Percentiles rank a stretch among this genome's conserved stretches.
Evolutionary conservation across 2,888 invertebrate species (phyloP).

Genomic region (Eucriotettix oculatus): DNA sequence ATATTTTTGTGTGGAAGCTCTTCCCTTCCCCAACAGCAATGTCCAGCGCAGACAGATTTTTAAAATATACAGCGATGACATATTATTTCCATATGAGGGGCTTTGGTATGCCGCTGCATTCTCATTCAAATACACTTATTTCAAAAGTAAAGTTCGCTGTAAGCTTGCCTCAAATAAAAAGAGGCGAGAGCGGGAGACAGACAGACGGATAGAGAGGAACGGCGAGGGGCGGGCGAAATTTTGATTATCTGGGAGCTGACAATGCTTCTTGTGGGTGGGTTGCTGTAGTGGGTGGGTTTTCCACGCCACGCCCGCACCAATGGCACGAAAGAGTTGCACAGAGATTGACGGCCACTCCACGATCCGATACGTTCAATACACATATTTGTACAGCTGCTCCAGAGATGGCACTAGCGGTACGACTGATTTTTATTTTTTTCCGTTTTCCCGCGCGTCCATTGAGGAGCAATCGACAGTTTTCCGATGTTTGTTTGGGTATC

Average conservation of each 20-base stretch:
- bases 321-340: no score
- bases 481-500: not conserved
- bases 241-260: no score
- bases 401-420: not conserved
- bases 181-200: no score
- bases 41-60: not conserved
- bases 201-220: no score
- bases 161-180: not conserved
- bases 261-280: no score
- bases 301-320: no score
- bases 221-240: no score
- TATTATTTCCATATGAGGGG: not conserved
- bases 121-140: not conserved
- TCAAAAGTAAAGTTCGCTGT: not conserved
- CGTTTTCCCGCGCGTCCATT: no score
- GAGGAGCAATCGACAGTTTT: no score
- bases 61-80: not conserved
- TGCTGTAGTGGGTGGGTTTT: no score
- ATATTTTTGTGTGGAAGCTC: no score
- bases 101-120: not conserved
- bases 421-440: not conserved
- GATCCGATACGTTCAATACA: not conserved
- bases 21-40: not conserved
- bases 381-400: not conserved
- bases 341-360: not conserved